Conservation (phyloP, 2,797 vertebrate species). For the Sparus aurata region DNA sequence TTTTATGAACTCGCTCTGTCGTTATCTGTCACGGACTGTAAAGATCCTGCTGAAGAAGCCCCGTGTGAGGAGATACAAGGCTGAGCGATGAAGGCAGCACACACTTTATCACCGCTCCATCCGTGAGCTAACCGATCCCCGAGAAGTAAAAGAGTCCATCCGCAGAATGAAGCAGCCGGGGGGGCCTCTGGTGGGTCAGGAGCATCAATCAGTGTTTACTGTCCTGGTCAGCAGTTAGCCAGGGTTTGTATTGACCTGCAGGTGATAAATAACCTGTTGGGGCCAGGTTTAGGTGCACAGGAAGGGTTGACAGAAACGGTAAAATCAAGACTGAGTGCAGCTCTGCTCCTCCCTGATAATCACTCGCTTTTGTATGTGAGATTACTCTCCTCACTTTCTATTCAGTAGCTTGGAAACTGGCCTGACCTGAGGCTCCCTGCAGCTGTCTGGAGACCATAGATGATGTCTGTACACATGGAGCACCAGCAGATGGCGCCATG, state of each 20-base stretch:
- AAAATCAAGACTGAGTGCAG: constrained; percentile 55
- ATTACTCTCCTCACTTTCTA: constrained; percentile 22
- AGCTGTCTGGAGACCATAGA: neutral
- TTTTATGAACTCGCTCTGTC: constrained; percentile 12
- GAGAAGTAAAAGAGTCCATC: constrained; percentile 47
- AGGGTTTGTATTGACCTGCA: constrained; percentile 66
- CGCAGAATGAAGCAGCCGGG: constrained; percentile 51
- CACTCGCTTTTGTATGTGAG: constrained; percentile 23
- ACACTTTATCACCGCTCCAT: constrained; percentile 48
- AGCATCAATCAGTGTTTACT: constrained; percentile 75
- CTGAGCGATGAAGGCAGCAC: constrained; percentile 39
- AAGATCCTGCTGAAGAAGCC: constrained; percentile 15
- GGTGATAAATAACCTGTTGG: constrained; percentile 72
- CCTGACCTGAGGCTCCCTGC: neutral
- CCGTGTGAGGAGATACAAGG: neutral
- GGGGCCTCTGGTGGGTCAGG: constrained; percentile 46
- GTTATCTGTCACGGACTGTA: constrained; percentile 1
- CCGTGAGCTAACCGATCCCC: constrained; percentile 5
- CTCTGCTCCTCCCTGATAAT: constrained; percentile 38
- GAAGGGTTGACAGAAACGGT: constrained; percentile 18
- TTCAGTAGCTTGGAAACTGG: constrained; percentile 12
- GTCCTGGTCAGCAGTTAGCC: constrained; percentile 74
- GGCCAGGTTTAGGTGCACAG: constrained; percentile 36
- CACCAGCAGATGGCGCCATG: constrained; percentile 74
- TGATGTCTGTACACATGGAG: neutral